Base-by-base conservation (phyloP, 1,140 invertebrate species). In the Caenorhabditis latens region DNA sequence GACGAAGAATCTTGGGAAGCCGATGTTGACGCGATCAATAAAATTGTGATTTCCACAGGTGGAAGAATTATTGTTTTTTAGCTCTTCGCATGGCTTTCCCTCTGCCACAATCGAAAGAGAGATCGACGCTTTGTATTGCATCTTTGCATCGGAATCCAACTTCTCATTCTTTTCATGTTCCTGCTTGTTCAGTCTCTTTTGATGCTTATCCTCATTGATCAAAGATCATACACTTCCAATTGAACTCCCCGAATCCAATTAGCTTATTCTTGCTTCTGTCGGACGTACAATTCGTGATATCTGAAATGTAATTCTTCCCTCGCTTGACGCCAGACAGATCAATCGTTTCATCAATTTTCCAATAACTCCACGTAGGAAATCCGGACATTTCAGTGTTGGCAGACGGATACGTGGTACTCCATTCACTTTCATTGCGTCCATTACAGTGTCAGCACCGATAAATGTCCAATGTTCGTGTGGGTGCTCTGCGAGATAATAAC, bases 91-190 rank as follows among this genome's bases (percentile, higher is more conserved):
- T 9, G 71, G 71, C 19, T 79, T 46, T 50, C 71, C 71, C 24
- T 79, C 71, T 2, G 43, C 71, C 8, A 79, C 46, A 21, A 79
- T 50, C 46, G 71, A 46, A 24, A 79, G 43, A 21, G 71, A 79
- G 46, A 79, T 79, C 0, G 46, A 43, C 11, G 71, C 71, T 19
- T 79, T 79, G 71, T 79, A 43, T 21, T 79, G 71, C 71, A 79
- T 79, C 16, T 50, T 11, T 16, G 71, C 43, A 21, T 79, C 71
- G 2, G 71, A 50, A 19, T 0, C 97, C 97, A 7, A 96, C 99
- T 0, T 98, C 97, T 0, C 98, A 98, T 0, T 97, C 98, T 9
- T 97, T 97, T 0, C 94, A 98, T 46, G 97, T 14, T 89, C 89
- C 32, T 84, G 71, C 32, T 83, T 58, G 4, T 86, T 75, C 50